Conservation (phyloP, 2,113 vertebrate species). For the Peromyscus californicus region DNA sequence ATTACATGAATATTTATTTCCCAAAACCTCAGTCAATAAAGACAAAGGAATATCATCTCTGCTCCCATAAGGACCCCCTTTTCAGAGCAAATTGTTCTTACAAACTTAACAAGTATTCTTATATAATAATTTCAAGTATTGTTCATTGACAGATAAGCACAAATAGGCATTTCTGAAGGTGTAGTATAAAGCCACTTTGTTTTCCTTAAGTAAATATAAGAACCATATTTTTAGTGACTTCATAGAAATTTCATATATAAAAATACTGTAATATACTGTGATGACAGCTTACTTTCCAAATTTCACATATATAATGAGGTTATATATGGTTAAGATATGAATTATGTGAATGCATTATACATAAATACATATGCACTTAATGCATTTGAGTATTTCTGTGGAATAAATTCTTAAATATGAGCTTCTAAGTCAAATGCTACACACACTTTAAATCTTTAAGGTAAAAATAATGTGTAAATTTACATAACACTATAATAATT, state of each 20-base stretch:
- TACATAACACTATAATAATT: neutral
- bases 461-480: neutral
- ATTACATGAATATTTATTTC: neutral
- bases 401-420: conserved; percentile 40
- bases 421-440: neutral
- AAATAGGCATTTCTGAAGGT: neutral
- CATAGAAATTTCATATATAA: neutral
- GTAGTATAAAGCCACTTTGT: neutral
- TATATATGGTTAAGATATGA: neutral
- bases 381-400: neutral
- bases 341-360: neutral
- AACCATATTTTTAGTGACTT: neutral
- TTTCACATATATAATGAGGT: conserved; percentile 14
- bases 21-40: neutral
- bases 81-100: neutral
- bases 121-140: neutral
- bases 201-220: neutral
- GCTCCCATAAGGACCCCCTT: neutral
- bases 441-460: conserved; percentile 11
- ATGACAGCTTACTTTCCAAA: neutral
- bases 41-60: neutral
- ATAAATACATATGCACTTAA: neutral
- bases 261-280: neutral
- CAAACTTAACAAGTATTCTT: neutral
- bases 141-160: neutral